These are phyloP conservation scores for Pseudomugil gertrudae DNA, from an alignment of 2,797 vertebrate genomes.

Conservation along the genomic window DNA sequence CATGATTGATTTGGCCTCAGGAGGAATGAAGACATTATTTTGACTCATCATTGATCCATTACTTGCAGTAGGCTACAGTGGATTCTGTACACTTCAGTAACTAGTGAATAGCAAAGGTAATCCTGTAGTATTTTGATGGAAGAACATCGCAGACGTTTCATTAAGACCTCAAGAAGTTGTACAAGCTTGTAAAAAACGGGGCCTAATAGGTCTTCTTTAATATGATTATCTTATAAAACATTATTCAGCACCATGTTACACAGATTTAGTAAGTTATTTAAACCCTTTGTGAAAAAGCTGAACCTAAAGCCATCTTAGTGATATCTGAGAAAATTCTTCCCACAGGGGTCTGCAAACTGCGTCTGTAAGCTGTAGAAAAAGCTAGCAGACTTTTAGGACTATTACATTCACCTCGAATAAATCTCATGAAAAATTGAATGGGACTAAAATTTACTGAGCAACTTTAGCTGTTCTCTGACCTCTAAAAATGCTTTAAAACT, in stretches of 20 bases:
- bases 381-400: neutral
- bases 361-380: conserved; percentile 3
- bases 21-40: neutral
- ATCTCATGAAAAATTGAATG: neutral
- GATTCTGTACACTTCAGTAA: neutral
- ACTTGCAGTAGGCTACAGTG: neutral
- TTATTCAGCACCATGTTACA: neutral
- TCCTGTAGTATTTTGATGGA: neutral
- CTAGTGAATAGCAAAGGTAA: neutral
- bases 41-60: neutral
- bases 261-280: neutral
- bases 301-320: neutral
- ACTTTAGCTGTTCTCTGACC: neutral
- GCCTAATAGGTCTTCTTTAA: neutral
- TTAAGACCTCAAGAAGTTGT: neutral
- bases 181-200: neutral
- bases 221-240: neutral
- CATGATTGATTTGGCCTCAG: neutral
- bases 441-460: neutral
- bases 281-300: conserved; percentile 1
- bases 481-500: neutral
- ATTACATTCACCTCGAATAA: neutral
- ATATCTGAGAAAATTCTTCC: conserved; percentile 5
- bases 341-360: neutral
- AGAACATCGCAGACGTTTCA: neutral